Conservation (phyloP, 2,888 invertebrate species). For the Eutolmus rufibarbis region DNA sequence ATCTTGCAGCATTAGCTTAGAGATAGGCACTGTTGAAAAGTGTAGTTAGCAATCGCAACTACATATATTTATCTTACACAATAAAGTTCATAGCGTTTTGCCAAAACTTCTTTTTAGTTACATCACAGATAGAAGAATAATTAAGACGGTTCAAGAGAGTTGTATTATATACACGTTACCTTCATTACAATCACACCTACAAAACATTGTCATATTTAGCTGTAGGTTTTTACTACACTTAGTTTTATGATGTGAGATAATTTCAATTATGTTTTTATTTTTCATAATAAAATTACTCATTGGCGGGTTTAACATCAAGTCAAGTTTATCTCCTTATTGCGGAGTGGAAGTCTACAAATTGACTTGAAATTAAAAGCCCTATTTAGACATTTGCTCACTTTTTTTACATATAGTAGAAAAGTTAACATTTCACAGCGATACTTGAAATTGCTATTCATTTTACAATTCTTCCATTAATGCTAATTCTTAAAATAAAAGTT, state of each 20-base stretch:
- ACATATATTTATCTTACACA: neutral
- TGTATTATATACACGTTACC: neutral
- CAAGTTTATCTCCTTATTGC: neutral
- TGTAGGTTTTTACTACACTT: neutral
- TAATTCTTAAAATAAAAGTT: neutral
- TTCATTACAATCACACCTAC: neutral
- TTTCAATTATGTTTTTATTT: neutral
- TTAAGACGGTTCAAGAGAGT: slow-evolving; percentile 15
- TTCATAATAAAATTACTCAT: neutral
- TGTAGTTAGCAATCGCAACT: neutral
- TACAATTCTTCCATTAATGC: neutral
- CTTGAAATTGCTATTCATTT: slow-evolving; percentile 17
- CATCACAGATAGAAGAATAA: slow-evolving; percentile 29
- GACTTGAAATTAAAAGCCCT: neutral
- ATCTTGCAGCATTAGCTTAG: neutral
- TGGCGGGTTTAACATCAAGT: neutral
- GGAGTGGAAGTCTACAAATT: slow-evolving; percentile 19
- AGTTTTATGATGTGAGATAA: neutral
- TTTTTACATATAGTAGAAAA: slow-evolving; percentile 8
- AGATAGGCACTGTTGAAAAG: slow-evolving; percentile 28
- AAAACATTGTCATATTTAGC: neutral
- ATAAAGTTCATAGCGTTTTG: neutral
- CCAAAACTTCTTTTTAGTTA: slow-evolving; percentile 3
- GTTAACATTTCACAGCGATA: slow-evolving; percentile 8
- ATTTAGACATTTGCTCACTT: neutral